Conservation (phyloP, 2,888 invertebrate genomes). For the Lapara coniferarum region DNA sequence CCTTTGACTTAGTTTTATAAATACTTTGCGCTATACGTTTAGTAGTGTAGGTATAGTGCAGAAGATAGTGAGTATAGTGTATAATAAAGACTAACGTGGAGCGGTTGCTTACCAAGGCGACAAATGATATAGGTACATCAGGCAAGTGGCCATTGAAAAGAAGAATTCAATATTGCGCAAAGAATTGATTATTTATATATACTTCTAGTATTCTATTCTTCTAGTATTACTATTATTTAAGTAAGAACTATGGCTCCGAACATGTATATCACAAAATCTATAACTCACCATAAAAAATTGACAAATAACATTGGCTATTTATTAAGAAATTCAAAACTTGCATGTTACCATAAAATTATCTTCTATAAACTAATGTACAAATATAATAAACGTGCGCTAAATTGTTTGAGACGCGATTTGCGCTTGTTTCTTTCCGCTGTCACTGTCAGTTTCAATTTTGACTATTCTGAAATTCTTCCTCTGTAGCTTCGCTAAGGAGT, state of each 20-base stretch:
- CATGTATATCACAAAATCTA: neutral
- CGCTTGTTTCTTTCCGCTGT: conserved; percentile 25
- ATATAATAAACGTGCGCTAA: neutral
- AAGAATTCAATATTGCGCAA: too few species aligned
- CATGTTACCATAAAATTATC: conserved; percentile 39
- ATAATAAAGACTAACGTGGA: too few species aligned
- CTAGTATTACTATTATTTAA: neutral
- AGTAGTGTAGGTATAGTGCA: too few species aligned
- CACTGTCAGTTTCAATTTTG: conserved; percentile 26
- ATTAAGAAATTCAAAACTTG: conserved; percentile 50
- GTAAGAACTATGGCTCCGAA: neutral
- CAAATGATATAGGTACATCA: too few species aligned
- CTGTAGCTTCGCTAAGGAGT: neutral
- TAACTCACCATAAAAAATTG: conserved; percentile 72
- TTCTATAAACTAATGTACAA: conserved; percentile 23
- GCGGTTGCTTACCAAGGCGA: too few species aligned
- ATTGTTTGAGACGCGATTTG: conserved; percentile 23
- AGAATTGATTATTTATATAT: too few species aligned
- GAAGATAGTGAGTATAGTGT: too few species aligned
- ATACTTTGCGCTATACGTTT: too few species aligned
- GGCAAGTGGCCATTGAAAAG: too few species aligned
- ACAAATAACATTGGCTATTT: conserved; percentile 74
- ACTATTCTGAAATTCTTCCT: conserved; percentile 19
- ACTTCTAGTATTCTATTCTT: too few species aligned
- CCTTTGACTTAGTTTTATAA: too few species aligned